Evolutionary conservation across 2,888 invertebrate genomes (phyloP), one percentile per base, ranked within the genome.

Genomic region (Drosophila parthenogenetica): DNA sequence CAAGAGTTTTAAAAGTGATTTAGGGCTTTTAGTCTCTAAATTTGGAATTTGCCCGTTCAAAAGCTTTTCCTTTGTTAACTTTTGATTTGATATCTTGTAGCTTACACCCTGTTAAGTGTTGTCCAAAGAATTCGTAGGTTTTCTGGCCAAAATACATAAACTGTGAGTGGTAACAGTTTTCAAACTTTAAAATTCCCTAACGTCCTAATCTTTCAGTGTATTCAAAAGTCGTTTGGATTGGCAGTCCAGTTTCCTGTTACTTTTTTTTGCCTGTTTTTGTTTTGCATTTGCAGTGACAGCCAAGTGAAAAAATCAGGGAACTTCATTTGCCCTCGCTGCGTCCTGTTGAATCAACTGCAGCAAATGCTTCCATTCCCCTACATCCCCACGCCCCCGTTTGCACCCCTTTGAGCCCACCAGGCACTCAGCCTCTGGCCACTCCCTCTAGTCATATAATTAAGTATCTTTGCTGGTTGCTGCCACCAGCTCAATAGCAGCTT

Each of bases 401-500:
- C 29, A n/a, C 29, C 29, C 13, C 16, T 13, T 35, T 2, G 4
- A 19, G 10, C n/a, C 17, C 39, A 5, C 1, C 22, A 0, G 13
- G 13, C 1, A 19, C 35, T 22, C 7, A 0, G 0, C 17, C 10
- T 46, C 11, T 22, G 16, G 7, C 17, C 17, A 5, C 37, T 22
- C 8, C 62, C 37, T 32, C 45, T 49, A 35, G 48, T 35, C 61
- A 69, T 61, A 78, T 78, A 76, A 76, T 76, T 76, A 76, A 76
- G 74, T 57, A 62, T 62, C 55, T 61, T 71, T 60, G 37, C 54
- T 35, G 32, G 48, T 32, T 16, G 14, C 55, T 48, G 46, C 51
- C 46, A 45, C 32, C 55, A 46, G 55, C 61, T 61, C 19, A 61
- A 55, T 39, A 48, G 13, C 37, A 46, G 29, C 7, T 46, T 37